Percentiles rank a stretch among this genome's conserved stretches.
phyloP scores from a whole-genome alignment of 2,113 vertebrate genomes.

The Melanocharis versteri region DNA sequence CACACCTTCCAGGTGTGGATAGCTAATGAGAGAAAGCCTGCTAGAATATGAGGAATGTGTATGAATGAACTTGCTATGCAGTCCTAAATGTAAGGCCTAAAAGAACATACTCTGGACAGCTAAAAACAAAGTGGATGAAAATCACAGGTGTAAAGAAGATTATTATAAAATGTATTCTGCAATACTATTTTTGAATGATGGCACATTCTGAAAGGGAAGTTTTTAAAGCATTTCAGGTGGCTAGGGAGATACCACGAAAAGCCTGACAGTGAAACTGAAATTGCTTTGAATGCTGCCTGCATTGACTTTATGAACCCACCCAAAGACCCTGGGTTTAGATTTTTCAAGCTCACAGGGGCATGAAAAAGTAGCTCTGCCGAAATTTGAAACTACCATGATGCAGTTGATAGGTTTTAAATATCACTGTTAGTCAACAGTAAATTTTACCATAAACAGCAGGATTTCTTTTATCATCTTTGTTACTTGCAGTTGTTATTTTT shows the following conservation, averaged over 20 bases:
- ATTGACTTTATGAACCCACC: neutral
- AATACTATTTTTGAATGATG: neutral
- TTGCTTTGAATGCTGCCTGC: neutral
- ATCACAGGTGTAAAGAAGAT: neutral
- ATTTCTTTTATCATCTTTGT: neutral
- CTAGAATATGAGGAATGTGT: neutral
- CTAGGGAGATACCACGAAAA: neutral
- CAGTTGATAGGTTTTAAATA: neutral
- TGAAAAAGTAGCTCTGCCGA: neutral
- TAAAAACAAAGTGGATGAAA: neutral
- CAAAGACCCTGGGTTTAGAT: neutral
- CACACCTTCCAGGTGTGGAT: neutral
- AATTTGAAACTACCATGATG: neutral
- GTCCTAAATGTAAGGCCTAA: neutral
- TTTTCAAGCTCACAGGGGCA: neutral
- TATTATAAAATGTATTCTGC: neutral
- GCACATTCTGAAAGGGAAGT: neutral
- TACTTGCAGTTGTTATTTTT: neutral
- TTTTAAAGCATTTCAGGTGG: neutral
- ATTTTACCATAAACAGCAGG: neutral
- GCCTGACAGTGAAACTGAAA: neutral
- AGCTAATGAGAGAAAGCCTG: neutral
- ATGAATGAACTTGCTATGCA: neutral
- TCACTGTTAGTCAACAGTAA: neutral
- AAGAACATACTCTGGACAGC: neutral